Evolutionary conservation across 2,888 invertebrate genomes (phyloP).

Genomic region (Spodoptera picta): DNA sequence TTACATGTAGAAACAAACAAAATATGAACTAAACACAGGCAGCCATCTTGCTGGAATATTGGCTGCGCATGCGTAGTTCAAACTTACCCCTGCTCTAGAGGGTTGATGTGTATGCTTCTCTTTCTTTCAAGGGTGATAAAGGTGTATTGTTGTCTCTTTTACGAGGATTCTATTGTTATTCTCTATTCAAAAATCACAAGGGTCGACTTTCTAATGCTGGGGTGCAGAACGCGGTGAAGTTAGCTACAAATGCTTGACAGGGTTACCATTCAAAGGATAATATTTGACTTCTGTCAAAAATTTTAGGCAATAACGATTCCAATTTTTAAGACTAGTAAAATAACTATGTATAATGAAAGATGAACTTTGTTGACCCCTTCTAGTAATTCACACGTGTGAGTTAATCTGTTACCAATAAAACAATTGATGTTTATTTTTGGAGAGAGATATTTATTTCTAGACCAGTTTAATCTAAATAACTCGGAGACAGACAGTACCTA

Average conservation of each 20-base stretch:
- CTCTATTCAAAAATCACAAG: slow-evolving; percentile 72
- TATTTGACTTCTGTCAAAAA: too few relatives aligned
- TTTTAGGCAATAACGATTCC: neutral
- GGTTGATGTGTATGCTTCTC: slow-evolving; percentile 69
- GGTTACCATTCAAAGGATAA: neutral
- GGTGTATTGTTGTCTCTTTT: slow-evolving; percentile 59
- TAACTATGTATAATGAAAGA: too few relatives aligned
- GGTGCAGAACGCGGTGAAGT: slow-evolving; percentile 70
- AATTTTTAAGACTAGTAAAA: too few relatives aligned
- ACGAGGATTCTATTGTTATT: slow-evolving; percentile 70
- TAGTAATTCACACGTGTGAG: too few relatives aligned
- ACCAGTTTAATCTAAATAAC: too few relatives aligned
- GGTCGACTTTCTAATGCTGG: slow-evolving; percentile 73
- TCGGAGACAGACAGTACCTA: too few relatives aligned
- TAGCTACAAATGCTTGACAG: slow-evolving; percentile 54
- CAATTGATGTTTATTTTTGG: too few relatives aligned
- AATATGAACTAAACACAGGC: slow-evolving; percentile 71
- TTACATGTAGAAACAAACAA: slow-evolving; percentile 56
- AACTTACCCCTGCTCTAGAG: slow-evolving; percentile 69
- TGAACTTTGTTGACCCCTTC: too few relatives aligned
- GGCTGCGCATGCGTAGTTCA: slow-evolving; percentile 74
- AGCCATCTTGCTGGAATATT: slow-evolving; percentile 83
- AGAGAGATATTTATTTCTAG: too few relatives aligned
- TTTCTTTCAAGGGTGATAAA: slow-evolving; percentile 49
- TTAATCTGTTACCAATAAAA: too few relatives aligned